Base-by-base conservation (phyloP, 2,113 vertebrate species). In the Nesoenas mayeri region DNA sequence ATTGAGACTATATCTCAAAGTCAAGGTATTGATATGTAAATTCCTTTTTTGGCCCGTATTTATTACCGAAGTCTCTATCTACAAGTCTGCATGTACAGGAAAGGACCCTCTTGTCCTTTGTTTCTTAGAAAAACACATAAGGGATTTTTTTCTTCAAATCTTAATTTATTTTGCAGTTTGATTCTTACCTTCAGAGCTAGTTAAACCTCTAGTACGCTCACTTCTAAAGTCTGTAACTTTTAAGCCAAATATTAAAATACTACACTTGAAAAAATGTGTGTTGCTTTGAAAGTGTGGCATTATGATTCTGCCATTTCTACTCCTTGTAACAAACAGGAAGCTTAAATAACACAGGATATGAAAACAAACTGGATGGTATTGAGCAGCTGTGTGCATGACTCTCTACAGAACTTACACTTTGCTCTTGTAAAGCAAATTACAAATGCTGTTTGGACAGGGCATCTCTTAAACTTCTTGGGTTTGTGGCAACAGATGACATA, bases 211-310 rank as follows among this genome's bases (percentile, higher is more conserved):
- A 40, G 11, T 38, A 71, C 4, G 12, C 21, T 40, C 21, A 31
- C 15, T 71, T 85, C 58, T 66, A 28, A 81, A 71, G 44, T 48
- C 38, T 66, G 25, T 58, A 61, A 61, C 11, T 82, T 79, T 51
- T 31, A 79, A 67, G 56, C 28, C 83, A 57, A 69, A 47, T 12
- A 38, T 79, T 62, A 64, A 62, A 79, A 22, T 9, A 18, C 25
- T 31, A 51, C 9, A 18, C 29, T 62, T 69, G 24, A 34, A 51
- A 74, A 48, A 47, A 42, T 0, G 0, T 0, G 0, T 48, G 26
- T 57, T 74, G 25, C 29, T 84, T 69, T 79, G 50, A 34, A 74
- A 56, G 32, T n/a, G 12, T 65, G 47, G 44, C 19, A 7, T 62
- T 67, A 22, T 38, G 36, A 31, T 61, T 57, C n/a, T 38, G 36